Evolutionary conservation across 2,888 invertebrate genomes (phyloP).

Genomic region (Pollenia angustigena): DNA sequence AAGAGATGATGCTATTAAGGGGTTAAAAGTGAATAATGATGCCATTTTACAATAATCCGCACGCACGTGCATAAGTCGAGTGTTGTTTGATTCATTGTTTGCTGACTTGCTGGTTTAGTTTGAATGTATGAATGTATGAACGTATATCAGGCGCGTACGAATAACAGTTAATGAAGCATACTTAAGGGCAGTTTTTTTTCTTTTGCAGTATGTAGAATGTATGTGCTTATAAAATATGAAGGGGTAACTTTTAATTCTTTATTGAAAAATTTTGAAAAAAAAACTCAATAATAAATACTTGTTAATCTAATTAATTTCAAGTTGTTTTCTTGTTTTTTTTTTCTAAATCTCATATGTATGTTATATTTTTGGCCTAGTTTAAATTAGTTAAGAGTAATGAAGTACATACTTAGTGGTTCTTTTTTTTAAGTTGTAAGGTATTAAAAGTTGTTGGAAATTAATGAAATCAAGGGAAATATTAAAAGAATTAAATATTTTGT

Average conservation of each 20-base stretch:
- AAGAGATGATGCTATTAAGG: constrained; percentile 60
- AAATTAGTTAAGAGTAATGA: not conserved
- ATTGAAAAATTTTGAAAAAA: not conserved
- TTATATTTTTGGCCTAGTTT: constrained; percentile 35
- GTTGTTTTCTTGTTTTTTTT: not conserved
- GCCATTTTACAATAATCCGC: constrained; percentile 46
- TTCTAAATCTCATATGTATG: not conserved
- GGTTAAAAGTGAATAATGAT: constrained; percentile 66
- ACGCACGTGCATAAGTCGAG: constrained; percentile 47
- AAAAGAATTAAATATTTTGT: too few species aligned
- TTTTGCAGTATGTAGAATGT: not conserved
- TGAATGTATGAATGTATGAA: too few species aligned
- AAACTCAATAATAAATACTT: constrained; percentile 1
- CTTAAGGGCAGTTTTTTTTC: constrained; percentile 23
- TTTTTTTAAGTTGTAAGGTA: not conserved
- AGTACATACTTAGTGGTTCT: not conserved
- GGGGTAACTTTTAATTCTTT: constrained; percentile 24
- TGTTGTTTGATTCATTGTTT: constrained; percentile 40
- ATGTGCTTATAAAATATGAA: not conserved
- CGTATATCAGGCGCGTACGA: constrained; percentile 37
- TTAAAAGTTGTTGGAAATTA: too few species aligned
- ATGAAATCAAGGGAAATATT: too few species aligned
- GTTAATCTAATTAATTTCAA: constrained; percentile 46
- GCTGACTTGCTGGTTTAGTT: not conserved
- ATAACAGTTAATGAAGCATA: constrained; percentile 65